Evolutionary conservation across 2,888 invertebrate species (phyloP).

Genomic region (Pammene fasciana): DNA sequence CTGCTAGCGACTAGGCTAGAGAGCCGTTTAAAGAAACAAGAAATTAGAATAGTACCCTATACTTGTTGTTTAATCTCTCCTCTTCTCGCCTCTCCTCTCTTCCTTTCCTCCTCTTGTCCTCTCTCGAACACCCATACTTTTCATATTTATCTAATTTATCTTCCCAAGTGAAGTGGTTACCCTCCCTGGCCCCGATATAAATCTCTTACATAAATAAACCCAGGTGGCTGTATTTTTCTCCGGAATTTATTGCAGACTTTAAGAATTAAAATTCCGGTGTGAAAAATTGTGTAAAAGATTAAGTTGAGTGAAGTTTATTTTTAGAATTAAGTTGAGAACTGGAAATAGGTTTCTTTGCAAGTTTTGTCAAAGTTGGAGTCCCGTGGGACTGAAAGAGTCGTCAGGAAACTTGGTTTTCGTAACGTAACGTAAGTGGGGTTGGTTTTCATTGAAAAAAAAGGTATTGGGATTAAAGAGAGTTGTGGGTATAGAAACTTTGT

Average conservation of each 20-base stretch:
- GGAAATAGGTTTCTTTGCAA: not conserved
- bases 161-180: not conserved
- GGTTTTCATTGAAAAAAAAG: too few relatives aligned
- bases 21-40: too few relatives aligned
- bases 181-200: conserved; percentile 18
- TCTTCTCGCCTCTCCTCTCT: too few relatives aligned
- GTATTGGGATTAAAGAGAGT: too few relatives aligned
- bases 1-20: too few relatives aligned
- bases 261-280: conserved; percentile 36
- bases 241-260: conserved; percentile 35
- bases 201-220: conserved; percentile 39
- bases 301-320: conserved; percentile 21
- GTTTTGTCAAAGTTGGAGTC: not conserved
- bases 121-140: too few relatives aligned
- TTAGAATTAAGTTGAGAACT: conserved; percentile 14
- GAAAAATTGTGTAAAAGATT: conserved; percentile 35
- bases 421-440: too few relatives aligned
- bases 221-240: conserved; percentile 40
- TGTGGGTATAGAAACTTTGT: too few relatives aligned
- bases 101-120: too few relatives aligned
- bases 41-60: too few relatives aligned
- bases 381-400: not conserved
- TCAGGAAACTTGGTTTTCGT: not conserved
- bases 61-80: too few relatives aligned
- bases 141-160: not conserved